Evolutionary conservation across 2,888 invertebrate species (phyloP), one percentile per base, ranked within the genome.

Genomic region (Rambutsinella grinnellia): DNA sequence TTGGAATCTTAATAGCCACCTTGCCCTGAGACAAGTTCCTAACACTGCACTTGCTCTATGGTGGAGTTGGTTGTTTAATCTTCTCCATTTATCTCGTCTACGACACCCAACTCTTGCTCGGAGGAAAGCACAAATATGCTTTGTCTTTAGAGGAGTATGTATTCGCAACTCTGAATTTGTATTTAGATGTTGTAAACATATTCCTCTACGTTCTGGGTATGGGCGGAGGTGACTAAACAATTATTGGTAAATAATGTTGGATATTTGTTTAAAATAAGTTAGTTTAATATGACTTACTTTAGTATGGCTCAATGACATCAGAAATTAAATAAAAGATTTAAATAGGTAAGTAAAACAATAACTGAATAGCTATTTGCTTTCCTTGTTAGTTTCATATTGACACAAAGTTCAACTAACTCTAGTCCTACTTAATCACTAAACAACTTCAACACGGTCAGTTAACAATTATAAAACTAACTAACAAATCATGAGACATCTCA

Each of bases 61-160:
- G 63, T 3, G 17, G 27, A 6, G n/a, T 27, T 28, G 74, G 74
- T 19, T 60, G 66, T 0, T 21, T 67, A 21, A 87, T 97, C 0
- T 97, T 97, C 88, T 94, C 94, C 0, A 86, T 96, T 67, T 97
- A 95, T 87, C 88, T 97, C 62, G 90, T 97, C n/a, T 95, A 95
- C 86, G 97, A 97, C 87, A 96, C 96, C 0, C 96, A 97, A 87
- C 78, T 90, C 84, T 95, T 97, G 94, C 89, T 96, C 87, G 96
- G 96, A 3, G 95, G 95, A 15, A 92, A 92, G 46, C 97, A 97
- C 88, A 94, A 94, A n/a, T 66, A 44, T 27, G 47, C 69, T 53
- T 57, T 71, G 19, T 63, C 71, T 3, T 56, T 57, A 17, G 62
- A 63, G 27, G 97, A 97, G 85, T 96, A 97, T 87, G 93, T 97